These are phyloP conservation scores for Tachuris rubrigastra DNA, from an alignment of 2,113 vertebrate genomes.

Conservation along the genomic window DNA sequence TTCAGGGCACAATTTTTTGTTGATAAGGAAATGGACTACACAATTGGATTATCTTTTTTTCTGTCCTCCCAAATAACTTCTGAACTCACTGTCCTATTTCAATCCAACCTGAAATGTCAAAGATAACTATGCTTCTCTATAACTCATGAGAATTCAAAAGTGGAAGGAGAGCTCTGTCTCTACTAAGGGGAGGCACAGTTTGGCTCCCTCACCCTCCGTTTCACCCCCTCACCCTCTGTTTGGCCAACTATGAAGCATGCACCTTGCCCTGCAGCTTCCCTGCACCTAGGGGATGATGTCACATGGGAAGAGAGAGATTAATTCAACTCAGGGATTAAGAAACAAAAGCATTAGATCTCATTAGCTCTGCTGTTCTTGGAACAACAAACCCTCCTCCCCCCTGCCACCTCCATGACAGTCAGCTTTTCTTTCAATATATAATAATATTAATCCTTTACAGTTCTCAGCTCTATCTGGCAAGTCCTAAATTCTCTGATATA, in stretches of 20 bases:
- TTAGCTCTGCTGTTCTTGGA: conserved; percentile 35
- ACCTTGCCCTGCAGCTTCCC: neutral
- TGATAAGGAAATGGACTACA: neutral
- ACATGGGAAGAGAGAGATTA: conserved; percentile 40
- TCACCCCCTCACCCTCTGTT: neutral
- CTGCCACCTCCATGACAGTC: neutral
- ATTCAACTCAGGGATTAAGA: conserved; percentile 52
- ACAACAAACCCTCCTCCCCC: neutral
- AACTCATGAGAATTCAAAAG: neutral
- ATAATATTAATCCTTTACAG: conserved; percentile 30
- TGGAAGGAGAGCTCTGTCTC: neutral
- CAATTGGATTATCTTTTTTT: neutral
- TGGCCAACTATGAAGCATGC: neutral
- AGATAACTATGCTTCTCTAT: neutral
- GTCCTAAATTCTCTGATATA: conserved; percentile 23
- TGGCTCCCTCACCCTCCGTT: neutral
- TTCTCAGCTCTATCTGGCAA: neutral
- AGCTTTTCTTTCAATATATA: neutral
- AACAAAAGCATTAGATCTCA: conserved; percentile 51
- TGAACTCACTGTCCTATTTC: neutral
- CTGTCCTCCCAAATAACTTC: neutral
- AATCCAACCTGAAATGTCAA: neutral
- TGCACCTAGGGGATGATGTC: conserved; percentile 5
- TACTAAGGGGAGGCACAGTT: neutral
- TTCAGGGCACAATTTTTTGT: neutral